Conservation (phyloP, 2,113 vertebrate species). For the Embiotoca jacksoni region DNA sequence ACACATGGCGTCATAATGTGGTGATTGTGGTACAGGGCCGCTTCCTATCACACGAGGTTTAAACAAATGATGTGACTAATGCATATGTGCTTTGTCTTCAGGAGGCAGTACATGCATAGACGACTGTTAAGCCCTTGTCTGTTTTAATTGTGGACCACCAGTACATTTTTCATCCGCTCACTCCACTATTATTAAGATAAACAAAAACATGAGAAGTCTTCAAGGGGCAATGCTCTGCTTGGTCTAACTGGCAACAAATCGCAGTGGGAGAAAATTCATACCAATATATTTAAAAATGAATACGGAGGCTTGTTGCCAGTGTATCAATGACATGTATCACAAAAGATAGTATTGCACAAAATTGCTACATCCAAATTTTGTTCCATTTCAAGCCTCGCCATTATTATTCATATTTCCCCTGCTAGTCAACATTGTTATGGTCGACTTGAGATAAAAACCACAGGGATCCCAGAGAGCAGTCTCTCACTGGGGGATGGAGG, state of each 20-base stretch:
- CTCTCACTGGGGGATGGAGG: constrained; percentile 32
- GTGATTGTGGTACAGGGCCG: background rate
- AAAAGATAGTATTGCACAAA: background rate
- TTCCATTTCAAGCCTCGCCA: background rate
- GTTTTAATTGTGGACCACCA: background rate
- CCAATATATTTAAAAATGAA: background rate
- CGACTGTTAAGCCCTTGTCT: background rate
- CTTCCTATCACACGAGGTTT: background rate
- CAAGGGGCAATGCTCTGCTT: background rate
- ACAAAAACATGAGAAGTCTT: background rate
- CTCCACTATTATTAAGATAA: background rate
- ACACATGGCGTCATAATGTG: background rate
- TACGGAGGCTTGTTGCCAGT: background rate
- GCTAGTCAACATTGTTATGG: background rate
- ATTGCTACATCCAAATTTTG: background rate
- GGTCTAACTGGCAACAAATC: background rate
- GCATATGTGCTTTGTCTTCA: background rate
- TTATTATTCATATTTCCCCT: constrained; percentile 3
- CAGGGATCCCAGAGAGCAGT: constrained; percentile 41
- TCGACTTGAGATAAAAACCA: constrained; percentile 13
- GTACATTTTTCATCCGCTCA: background rate
- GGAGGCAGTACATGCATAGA: background rate
- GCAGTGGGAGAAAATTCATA: too few species aligned
- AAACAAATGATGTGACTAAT: background rate
- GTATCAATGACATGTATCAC: background rate